These are phyloP conservation scores for Chouioia cunea DNA, from an alignment of 2,888 invertebrate genomes.

Conservation along the genomic window DNA sequence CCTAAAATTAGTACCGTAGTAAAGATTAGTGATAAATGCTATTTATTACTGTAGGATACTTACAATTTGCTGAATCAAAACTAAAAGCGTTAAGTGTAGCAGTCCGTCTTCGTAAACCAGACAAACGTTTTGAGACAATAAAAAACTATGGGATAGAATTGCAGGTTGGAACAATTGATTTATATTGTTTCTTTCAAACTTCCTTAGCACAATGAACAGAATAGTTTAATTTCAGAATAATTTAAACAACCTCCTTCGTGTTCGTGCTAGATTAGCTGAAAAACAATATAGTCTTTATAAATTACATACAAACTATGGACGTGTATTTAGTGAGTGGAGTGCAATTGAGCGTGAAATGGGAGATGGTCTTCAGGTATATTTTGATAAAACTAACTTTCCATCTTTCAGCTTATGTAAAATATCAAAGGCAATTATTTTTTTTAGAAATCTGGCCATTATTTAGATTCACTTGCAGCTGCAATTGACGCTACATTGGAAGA, in stretches of 20 bases:
- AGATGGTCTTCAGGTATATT: conserved; percentile 76
- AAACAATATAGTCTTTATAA: conserved; percentile 83
- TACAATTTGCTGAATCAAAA: conserved; percentile 83
- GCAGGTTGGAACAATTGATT: conserved; percentile 69
- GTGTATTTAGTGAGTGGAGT: conserved; percentile 88
- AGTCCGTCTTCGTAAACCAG: conserved; percentile 80
- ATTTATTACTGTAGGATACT: conserved; percentile 71
- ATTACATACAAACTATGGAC: conserved; percentile 84
- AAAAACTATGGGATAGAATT: conserved; percentile 83
- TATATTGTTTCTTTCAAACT: background rate
- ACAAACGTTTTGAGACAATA: conserved; percentile 80
- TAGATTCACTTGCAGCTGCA: conserved; percentile 80
- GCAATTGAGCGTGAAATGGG: conserved; percentile 86
- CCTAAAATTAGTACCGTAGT: too few species aligned
- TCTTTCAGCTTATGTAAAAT: conserved; percentile 3
- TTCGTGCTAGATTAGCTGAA: conserved; percentile 78
- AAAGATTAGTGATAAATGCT: conserved; percentile 48
- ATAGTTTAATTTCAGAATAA: conserved; percentile 70
- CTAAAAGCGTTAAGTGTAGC: conserved; percentile 81
- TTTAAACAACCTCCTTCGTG: conserved; percentile 66
- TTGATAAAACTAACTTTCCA: conserved; percentile 27
- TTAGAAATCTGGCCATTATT: conserved; percentile 73
- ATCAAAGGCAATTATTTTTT: conserved; percentile 48
- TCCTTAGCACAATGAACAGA: too few species aligned
- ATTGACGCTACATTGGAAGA: conserved; percentile 84